Evolutionary conservation across 1,140 invertebrate genomes (phyloP).

Genomic region (Euura lappo): DNA sequence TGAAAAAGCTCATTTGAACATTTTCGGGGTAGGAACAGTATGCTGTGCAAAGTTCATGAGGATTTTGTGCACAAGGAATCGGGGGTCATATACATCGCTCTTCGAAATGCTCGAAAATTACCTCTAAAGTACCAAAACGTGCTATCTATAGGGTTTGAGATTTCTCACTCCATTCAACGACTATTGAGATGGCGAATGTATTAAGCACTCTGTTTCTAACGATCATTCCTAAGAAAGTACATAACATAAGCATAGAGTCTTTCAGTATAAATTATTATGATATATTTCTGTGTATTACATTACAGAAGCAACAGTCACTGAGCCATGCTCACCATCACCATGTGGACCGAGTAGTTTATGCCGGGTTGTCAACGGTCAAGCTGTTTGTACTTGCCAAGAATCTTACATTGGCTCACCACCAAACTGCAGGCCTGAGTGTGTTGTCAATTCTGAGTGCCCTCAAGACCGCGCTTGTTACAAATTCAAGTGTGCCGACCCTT

Average conservation of each 20-base stretch:
- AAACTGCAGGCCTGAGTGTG: constrained; percentile 80
- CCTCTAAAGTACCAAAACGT: too few relatives aligned
- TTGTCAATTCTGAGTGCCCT: constrained; percentile 80
- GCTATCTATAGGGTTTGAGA: too few relatives aligned
- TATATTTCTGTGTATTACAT: not conserved
- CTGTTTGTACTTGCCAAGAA: constrained; percentile 65
- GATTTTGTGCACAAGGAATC: not conserved
- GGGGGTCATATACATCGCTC: too few relatives aligned
- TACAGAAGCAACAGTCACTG: constrained; percentile 32
- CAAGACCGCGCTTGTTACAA: constrained; percentile 77
- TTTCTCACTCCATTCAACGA: too few relatives aligned
- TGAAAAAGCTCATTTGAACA: not conserved
- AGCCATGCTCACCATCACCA: constrained; percentile 62
- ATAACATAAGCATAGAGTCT: too few relatives aligned
- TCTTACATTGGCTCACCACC: constrained; percentile 66
- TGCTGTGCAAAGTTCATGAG: not conserved
- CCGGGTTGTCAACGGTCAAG: constrained; percentile 57
- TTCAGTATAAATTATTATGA: not conserved
- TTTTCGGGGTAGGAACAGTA: not conserved
- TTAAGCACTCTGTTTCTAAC: too few relatives aligned
- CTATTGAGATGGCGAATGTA: too few relatives aligned
- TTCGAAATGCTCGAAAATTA: too few relatives aligned
- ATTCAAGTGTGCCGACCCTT: constrained; percentile 80
- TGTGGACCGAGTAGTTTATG: constrained; percentile 67
- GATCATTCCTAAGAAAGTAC: too few relatives aligned